Conservation (phyloP, 1,140 invertebrate species). For the Antheraea pernyi region DNA sequence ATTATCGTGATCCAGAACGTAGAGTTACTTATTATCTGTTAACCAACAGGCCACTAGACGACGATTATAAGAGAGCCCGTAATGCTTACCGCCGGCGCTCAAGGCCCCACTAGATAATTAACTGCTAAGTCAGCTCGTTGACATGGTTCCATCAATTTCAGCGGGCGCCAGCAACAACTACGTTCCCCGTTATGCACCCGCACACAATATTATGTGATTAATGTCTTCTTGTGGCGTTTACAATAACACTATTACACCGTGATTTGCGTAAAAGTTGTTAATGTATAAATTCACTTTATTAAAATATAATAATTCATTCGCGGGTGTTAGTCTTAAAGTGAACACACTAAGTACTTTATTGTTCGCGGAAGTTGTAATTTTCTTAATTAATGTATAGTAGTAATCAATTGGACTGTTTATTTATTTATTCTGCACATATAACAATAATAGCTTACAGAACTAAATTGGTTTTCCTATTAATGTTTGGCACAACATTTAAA, state of each 20-base stretch:
- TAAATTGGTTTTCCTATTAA: too few relatives aligned
- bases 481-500: too few relatives aligned
- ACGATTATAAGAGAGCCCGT: not conserved
- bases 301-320: not conserved
- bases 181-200: constrained; percentile 43
- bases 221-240: constrained; percentile 56
- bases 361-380: too few relatives aligned
- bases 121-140: constrained; percentile 45
- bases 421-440: too few relatives aligned
- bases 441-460: too few relatives aligned
- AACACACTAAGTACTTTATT: too few relatives aligned
- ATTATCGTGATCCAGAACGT: constrained; percentile 2
- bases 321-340: too few relatives aligned
- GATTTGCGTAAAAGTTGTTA: constrained; percentile 73
- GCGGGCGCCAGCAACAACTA: constrained; percentile 22
- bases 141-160: constrained; percentile 55
- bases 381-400: too few relatives aligned
- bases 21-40: constrained; percentile 2
- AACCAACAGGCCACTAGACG: constrained; percentile 1
- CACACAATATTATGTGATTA: constrained; percentile 63
- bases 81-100: constrained; percentile 1
- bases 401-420: too few relatives aligned
- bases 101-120: constrained; percentile 37
- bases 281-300: constrained; percentile 42
- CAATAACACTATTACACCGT: constrained; percentile 48